Conservation (phyloP, 2,113 vertebrate species). For the Tylochromis polylepis region DNA sequence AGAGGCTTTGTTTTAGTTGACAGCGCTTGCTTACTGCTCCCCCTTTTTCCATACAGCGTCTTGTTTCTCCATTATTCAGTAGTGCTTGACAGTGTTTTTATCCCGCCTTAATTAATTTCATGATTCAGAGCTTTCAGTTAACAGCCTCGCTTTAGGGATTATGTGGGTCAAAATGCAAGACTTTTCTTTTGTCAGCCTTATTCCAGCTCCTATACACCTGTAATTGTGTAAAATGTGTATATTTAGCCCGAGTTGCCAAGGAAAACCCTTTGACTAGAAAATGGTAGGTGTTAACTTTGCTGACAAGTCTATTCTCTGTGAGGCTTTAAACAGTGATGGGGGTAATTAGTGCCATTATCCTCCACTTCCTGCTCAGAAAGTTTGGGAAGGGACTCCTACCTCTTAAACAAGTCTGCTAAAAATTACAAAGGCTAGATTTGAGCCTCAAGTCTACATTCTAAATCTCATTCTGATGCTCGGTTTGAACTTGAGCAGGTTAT, state of each 20-base stretch:
- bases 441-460: not conserved
- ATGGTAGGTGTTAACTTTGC: constrained; percentile 44
- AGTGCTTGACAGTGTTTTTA: constrained; percentile 38
- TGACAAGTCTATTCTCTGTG: constrained; percentile 47
- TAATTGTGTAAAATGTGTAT: constrained; percentile 37
- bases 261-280: constrained; percentile 40
- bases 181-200: constrained; percentile 37
- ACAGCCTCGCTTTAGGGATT: constrained; percentile 33
- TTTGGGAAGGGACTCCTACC: constrained; percentile 22
- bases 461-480: not conserved
- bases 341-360: constrained; percentile 63
- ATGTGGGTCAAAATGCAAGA: constrained; percentile 20
- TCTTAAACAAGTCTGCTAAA: constrained; percentile 27
- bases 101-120: constrained; percentile 50
- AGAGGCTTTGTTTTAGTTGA: not conserved
- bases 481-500: not conserved
- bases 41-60: constrained; percentile 4
- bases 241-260: constrained; percentile 23
- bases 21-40: constrained; percentile 20
- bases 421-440: not conserved
- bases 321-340: constrained; percentile 28
- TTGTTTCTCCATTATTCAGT: constrained; percentile 33
- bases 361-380: constrained; percentile 35
- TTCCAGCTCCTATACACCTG: constrained; percentile 17
- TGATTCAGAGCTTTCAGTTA: constrained; percentile 51